These are phyloP conservation scores for Parnassius apollo DNA, from an alignment of 2,888 invertebrate genomes.

Conservation along the genomic window DNA sequence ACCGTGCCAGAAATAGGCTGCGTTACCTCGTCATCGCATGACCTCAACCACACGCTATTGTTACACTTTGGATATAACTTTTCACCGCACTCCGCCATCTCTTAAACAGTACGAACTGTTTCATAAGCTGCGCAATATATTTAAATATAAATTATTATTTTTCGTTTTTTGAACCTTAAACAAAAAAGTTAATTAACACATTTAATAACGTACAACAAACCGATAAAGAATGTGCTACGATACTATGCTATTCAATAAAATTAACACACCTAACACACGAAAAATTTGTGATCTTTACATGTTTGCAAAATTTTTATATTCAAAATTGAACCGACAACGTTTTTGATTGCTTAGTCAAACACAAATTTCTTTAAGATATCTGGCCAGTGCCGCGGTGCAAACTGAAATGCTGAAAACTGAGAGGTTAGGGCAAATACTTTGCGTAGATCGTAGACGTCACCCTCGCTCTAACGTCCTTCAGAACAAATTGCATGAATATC, in stretches of 20 bases:
- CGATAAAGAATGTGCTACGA: too few relatives aligned
- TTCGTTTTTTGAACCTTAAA: too few relatives aligned
- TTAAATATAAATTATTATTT: too few relatives aligned
- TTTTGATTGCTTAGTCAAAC: too few relatives aligned
- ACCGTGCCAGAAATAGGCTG: slow-evolving; percentile 84
- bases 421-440: slow-evolving; percentile 20
- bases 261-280: too few relatives aligned
- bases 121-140: too few relatives aligned
- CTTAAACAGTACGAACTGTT: neutral
- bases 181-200: too few relatives aligned
- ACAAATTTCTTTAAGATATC: slow-evolving; percentile 1
- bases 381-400: slow-evolving; percentile 16
- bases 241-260: too few relatives aligned
- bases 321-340: too few relatives aligned
- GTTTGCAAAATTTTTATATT: too few relatives aligned
- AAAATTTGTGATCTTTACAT: too few relatives aligned
- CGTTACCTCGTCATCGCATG: slow-evolving; percentile 88
- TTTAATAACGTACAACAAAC: too few relatives aligned
- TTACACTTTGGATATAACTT: slow-evolving; percentile 85
- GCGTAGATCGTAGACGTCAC: slow-evolving; percentile 3
- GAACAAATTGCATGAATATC: slow-evolving; percentile 1
- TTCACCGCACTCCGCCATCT: slow-evolving; percentile 47
- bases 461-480: slow-evolving; percentile 16
- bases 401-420: slow-evolving; percentile 21
- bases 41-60: slow-evolving; percentile 88